Evolutionary conservation across 1,140 invertebrate species (phyloP).

Genomic region (Ridgeia piscesae): DNA sequence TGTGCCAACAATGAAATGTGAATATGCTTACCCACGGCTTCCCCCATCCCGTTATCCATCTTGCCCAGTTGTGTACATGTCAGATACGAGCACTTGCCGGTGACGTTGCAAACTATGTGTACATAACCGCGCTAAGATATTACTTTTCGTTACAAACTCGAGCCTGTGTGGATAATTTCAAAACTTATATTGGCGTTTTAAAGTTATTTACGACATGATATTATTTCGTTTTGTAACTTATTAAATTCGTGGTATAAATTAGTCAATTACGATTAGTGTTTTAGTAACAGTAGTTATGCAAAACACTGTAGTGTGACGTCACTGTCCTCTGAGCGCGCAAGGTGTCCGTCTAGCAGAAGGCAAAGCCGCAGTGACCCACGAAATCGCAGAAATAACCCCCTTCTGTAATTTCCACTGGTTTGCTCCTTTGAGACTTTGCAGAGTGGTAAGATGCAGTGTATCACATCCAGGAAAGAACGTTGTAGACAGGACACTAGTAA

Average conservation of each 20-base stretch:
- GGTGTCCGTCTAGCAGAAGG: conserved; percentile 3
- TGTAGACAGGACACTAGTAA: background rate
- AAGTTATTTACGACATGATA: background rate
- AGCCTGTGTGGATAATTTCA: background rate
- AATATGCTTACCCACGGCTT: background rate
- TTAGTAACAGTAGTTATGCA: background rate
- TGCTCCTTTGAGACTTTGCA: conserved; percentile 4
- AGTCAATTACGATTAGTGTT: background rate
- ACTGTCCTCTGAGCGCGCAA: background rate
- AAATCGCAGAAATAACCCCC: background rate
- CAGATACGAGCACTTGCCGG: background rate
- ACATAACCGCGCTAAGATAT: background rate
- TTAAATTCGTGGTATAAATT: background rate
- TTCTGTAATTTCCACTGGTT: background rate
- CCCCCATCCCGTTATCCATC: background rate
- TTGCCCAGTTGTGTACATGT: conserved; percentile 2
- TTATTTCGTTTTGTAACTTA: background rate
- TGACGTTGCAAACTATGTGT: background rate
- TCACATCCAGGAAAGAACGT: background rate
- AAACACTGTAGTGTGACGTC: background rate
- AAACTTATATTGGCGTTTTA: background rate
- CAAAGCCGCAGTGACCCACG: background rate
- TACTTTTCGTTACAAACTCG: background rate
- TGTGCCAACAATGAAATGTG: background rate
- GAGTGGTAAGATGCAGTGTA: background rate